Percentiles rank a stretch among this genome's conserved stretches.
Evolutionary conservation across 2,797 vertebrate species (phyloP).

Genomic region (Lithobates pipiens): DNA sequence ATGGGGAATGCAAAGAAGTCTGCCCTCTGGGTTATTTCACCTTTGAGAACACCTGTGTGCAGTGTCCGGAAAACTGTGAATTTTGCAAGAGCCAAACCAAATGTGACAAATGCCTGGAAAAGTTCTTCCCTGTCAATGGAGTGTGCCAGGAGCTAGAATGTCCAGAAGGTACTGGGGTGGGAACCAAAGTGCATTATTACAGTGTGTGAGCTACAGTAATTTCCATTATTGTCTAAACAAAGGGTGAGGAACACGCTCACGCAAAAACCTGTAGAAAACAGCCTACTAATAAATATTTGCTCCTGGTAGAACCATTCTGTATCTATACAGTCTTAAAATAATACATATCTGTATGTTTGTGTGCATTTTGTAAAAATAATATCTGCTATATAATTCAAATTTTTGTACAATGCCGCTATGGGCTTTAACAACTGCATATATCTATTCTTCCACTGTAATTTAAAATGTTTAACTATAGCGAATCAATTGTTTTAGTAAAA

Average conservation of each 20-base stretch:
- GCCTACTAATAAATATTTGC: not conserved
- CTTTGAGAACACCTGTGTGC: slow-evolving; percentile 74
- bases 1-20: slow-evolving; percentile 79
- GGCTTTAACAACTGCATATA: not conserved
- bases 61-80: slow-evolving; percentile 80
- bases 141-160: slow-evolving; percentile 81
- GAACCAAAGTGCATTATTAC: not conserved
- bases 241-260: not conserved
- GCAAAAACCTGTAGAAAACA: not conserved
- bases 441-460: not conserved
- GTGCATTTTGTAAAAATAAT: too few relatives aligned
- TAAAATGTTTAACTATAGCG: not conserved
- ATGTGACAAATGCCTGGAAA: slow-evolving; percentile 79
- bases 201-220: not conserved
- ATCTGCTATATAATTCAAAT: too few relatives aligned
- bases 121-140: slow-evolving; percentile 74
- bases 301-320: too few relatives aligned
- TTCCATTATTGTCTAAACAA: not conserved
- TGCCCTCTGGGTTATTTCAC: slow-evolving; percentile 84
- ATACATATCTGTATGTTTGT: too few relatives aligned
- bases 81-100: slow-evolving; percentile 72
- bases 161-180: slow-evolving; percentile 74
- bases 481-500: not conserved
- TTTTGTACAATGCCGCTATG: too few relatives aligned
- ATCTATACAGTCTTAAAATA: too few relatives aligned